Percentiles rank a stretch among this genome's conserved stretches.
phyloP scores from a whole-genome alignment of 2,797 vertebrate genomes.

The Sylvilagus floridanus region DNA sequence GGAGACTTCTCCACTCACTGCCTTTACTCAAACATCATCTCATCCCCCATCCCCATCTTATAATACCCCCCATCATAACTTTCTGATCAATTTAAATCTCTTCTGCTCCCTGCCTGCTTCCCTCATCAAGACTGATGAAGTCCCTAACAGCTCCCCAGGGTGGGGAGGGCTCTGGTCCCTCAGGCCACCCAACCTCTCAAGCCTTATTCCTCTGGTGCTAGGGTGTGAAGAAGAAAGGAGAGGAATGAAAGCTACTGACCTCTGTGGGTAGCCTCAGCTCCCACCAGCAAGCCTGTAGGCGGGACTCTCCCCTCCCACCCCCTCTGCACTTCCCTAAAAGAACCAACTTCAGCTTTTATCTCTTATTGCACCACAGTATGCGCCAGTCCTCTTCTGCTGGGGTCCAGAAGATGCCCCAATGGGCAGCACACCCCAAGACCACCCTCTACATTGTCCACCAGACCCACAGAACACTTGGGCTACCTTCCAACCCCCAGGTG shows the following conservation, averaged over 20 bases:
- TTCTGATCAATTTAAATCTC: constrained; percentile 42
- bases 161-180: neutral
- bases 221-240: neutral
- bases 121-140: neutral
- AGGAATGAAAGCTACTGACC: neutral
- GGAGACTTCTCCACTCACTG: neutral
- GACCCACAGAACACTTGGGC: neutral
- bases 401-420: neutral
- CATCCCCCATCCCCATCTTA: neutral
- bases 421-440: neutral
- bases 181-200: neutral
- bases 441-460: no score
- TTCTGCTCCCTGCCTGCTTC: neutral
- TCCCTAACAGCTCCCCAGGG: no score
- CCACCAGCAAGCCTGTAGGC: neutral
- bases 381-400: neutral
- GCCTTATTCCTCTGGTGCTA: neutral
- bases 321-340: neutral
- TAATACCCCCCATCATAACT: constrained; percentile 29
- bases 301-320: neutral
- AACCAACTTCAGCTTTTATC: neutral
- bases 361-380: no score
- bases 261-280: neutral
- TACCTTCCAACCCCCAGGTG: no score
- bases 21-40: neutral